Conservation (phyloP, 2,888 invertebrate species). For the Apocheima hispidaria region DNA sequence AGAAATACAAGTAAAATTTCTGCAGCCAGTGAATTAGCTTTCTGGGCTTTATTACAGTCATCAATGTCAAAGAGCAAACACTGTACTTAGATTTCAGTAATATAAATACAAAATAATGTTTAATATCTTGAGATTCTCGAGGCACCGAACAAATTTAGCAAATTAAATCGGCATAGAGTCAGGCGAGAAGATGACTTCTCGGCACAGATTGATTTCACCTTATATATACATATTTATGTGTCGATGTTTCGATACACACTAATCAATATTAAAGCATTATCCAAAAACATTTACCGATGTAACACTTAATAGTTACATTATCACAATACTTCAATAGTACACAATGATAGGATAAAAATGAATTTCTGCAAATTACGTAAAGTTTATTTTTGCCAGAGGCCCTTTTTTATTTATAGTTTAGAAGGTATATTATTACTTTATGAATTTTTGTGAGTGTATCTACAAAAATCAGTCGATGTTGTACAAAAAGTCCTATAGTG, state of each 20-base stretch:
- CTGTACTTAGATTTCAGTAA: no score
- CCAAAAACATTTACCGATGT: neutral
- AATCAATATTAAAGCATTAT: neutral
- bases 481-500: conserved; percentile 40
- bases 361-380: neutral
- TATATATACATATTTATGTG: neutral
- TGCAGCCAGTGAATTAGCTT: no score
- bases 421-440: neutral
- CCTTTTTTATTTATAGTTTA: neutral
- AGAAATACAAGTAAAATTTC: neutral
- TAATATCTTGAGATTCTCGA: no score
- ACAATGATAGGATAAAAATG: neutral
- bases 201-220: neutral
- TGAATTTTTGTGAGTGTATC: conserved; percentile 3
- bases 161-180: no score
- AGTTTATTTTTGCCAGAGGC: neutral
- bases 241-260: neutral
- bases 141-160: neutral
- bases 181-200: neutral
- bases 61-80: no score
- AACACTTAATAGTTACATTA: neutral
- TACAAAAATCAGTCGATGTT: conserved; percentile 38
- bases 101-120: no score
- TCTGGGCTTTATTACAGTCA: no score
- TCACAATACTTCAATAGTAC: neutral